These are phyloP conservation scores for Hemicordylus capensis DNA, from an alignment of 2,113 vertebrate species.

Conservation along the genomic window DNA sequence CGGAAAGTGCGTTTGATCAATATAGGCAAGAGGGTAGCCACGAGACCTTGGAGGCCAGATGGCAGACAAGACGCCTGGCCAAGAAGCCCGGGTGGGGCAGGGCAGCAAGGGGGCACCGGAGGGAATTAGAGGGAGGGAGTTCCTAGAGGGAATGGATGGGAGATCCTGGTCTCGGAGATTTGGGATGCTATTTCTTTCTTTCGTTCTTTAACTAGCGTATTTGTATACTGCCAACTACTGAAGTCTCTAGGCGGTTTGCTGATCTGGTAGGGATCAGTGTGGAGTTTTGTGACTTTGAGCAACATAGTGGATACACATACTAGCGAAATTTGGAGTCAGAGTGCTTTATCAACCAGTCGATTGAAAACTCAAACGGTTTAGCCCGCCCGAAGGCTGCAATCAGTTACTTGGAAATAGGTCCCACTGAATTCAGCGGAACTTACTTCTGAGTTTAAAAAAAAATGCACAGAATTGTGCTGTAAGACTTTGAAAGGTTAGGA, in stretches of 20 bases:
- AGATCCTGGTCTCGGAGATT: background rate
- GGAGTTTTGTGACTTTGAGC: background rate
- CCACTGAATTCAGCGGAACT: background rate
- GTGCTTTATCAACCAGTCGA: background rate
- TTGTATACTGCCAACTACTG: too few relatives aligned
- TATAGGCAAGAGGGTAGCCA: conserved; percentile 70
- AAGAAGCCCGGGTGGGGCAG: background rate
- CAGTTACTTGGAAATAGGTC: too few relatives aligned
- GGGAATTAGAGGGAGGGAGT: background rate
- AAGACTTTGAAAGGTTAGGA: background rate
- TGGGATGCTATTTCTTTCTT: too few relatives aligned
- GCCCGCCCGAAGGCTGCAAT: background rate
- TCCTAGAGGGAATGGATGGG: background rate
- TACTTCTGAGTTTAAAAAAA: background rate
- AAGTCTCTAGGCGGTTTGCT: too few relatives aligned
- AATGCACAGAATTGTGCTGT: background rate
- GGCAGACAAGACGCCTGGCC: conserved; percentile 25
- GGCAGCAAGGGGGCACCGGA: background rate
- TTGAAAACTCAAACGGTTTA: background rate
- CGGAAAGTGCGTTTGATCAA: conserved; percentile 82
- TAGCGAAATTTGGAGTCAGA: background rate
- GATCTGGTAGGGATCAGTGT: background rate
- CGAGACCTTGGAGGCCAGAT: conserved; percentile 70
- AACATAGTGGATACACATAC: background rate
- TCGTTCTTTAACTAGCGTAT: too few relatives aligned